Evolutionary conservation across 2,113 vertebrate genomes (phyloP).

Genomic region (Solenodon paradoxus): DNA sequence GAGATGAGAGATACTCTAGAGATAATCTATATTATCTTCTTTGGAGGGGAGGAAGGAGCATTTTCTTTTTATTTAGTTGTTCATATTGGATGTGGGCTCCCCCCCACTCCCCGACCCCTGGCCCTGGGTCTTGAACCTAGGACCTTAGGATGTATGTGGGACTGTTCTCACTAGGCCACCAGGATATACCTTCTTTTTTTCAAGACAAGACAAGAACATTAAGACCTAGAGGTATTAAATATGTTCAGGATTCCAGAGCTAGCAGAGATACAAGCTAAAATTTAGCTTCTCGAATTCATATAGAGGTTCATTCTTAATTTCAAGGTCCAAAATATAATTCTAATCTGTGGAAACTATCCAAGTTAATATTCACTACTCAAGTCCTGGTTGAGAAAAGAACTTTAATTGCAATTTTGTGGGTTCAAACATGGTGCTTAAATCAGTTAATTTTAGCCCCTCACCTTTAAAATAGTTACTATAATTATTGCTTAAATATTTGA

Average conservation of each 20-base stretch:
- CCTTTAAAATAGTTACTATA: conserved; percentile 17
- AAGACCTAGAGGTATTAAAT: neutral
- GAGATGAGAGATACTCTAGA: neutral
- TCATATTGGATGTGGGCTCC: no score
- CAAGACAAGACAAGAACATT: neutral
- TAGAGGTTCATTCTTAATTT: conserved; percentile 2
- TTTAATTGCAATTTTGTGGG: neutral
- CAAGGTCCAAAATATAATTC: neutral
- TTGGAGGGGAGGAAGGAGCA: no score
- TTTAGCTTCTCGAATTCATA: neutral
- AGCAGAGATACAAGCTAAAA: neutral
- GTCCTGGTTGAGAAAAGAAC: neutral
- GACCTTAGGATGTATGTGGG: no score
- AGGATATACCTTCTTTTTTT: neutral
- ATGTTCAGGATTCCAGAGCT: neutral
- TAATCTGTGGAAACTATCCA: neutral
- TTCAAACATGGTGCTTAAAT: conserved; percentile 10
- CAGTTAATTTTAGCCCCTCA: conserved; percentile 1
- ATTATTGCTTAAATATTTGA: conserved; percentile 24
- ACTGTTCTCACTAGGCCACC: no score
- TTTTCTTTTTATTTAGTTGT: no score
- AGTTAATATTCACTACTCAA: conserved; percentile 3
- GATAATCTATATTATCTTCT: neutral
- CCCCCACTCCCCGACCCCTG: no score
- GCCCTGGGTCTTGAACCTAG: no score